phyloP scores from a whole-genome alignment of 2,797 vertebrate species.

The Emydoidea blandingii region DNA sequence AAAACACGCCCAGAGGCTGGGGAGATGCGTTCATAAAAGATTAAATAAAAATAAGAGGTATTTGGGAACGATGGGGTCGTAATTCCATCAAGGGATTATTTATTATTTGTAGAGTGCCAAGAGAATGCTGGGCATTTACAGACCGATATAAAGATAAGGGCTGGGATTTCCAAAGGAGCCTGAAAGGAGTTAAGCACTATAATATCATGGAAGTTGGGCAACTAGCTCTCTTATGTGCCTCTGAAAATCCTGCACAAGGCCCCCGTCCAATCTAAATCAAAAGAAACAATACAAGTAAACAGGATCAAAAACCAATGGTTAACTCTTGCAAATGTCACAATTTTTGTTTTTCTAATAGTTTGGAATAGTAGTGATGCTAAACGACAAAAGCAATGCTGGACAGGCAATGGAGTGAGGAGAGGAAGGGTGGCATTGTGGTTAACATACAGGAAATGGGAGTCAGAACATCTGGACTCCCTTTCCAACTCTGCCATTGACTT shows the following conservation, averaged over 20 bases:
- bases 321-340: neutral
- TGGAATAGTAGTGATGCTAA: neutral
- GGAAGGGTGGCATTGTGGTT: neutral
- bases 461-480: neutral
- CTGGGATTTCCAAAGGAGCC: neutral
- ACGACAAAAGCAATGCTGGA: neutral
- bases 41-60: neutral
- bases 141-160: neutral
- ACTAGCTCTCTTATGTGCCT: neutral
- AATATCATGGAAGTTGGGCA: neutral
- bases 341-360: neutral
- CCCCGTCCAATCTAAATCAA: neutral
- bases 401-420: neutral
- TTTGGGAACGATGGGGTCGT: neutral
- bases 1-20: neutral
- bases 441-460: fast-evolving
- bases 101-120: neutral
- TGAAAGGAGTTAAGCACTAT: neutral
- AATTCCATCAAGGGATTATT: neutral
- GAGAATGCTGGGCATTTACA: neutral
- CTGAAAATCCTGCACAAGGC: neutral
- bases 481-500: neutral
- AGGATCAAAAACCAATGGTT: neutral
- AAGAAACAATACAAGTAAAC: neutral
- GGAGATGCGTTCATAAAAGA: neutral